Conservation (phyloP, 2,113 vertebrate genomes). For the Hypomesus transpacificus region DNA sequence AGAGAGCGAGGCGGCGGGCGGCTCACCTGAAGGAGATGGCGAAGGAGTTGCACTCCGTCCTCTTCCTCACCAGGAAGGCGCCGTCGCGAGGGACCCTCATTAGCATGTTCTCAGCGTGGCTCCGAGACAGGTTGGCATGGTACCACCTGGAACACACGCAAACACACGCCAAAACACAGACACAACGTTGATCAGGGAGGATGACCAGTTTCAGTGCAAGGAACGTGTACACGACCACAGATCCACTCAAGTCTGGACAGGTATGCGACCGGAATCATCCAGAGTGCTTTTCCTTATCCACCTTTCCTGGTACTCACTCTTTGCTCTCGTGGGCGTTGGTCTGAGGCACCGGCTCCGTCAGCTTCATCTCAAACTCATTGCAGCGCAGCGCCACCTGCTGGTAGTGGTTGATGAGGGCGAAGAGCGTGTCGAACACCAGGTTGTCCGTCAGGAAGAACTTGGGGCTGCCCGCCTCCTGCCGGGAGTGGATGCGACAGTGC, state of each 20-base stretch:
- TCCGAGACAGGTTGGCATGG: slow-evolving; percentile 87
- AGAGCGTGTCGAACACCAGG: slow-evolving; percentile 96
- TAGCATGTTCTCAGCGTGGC: slow-evolving; percentile 95
- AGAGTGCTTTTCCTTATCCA: too few species aligned
- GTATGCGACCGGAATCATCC: too few species aligned
- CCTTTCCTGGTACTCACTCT: slow-evolving; percentile 77
- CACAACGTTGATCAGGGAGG: not conserved
- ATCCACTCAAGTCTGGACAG: too few species aligned
- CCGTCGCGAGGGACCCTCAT: slow-evolving; percentile 96
- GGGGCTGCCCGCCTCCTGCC: slow-evolving; percentile 92
- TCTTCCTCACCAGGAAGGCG: slow-evolving; percentile 95
- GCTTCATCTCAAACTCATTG: slow-evolving; percentile 98
- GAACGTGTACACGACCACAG: too few species aligned
- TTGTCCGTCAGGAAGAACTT: slow-evolving; percentile 99
- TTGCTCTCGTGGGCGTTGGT: slow-evolving; percentile 99
- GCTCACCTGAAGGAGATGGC: slow-evolving; percentile 94
- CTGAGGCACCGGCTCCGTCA: slow-evolving; percentile 94
- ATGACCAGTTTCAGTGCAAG: too few species aligned
- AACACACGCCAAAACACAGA: not conserved
- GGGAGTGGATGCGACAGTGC: slow-evolving; percentile 96
- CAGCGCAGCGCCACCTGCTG: slow-evolving; percentile 96
- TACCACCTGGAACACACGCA: slow-evolving; percentile 82
- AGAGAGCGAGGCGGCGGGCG: too few species aligned
- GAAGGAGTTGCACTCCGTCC: slow-evolving; percentile 89
- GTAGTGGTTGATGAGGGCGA: slow-evolving; percentile 96